phyloP scores from a whole-genome alignment of 2,113 vertebrate species.

The Pan troglodytes region NHGRI_mPanTro3-v2.1_pri NC_072401.2:30735001-30735500 shows the following conservation, averaged over 20 bases:
- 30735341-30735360: neutral
- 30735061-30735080: neutral
- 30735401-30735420: neutral
- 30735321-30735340: neutral
- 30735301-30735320: accelerated
- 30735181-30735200: neutral
- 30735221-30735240: neutral
- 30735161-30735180: neutral
- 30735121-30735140: neutral
- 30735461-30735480: neutral
- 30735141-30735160: neutral
- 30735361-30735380: neutral
- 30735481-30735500: neutral
- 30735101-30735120: neutral
- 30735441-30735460: neutral
- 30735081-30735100: neutral
- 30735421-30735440: neutral
- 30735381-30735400: neutral
- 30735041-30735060: neutral
- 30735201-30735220: neutral
- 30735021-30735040: neutral
- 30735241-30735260: neutral
- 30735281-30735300: neutral
- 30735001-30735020: neutral
- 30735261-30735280: neutral